Percentiles rank a stretch among this genome's conserved stretches.
phyloP scores from a whole-genome alignment of 2,888 invertebrate species.

The Nasonovia ribisnigri region DNA sequence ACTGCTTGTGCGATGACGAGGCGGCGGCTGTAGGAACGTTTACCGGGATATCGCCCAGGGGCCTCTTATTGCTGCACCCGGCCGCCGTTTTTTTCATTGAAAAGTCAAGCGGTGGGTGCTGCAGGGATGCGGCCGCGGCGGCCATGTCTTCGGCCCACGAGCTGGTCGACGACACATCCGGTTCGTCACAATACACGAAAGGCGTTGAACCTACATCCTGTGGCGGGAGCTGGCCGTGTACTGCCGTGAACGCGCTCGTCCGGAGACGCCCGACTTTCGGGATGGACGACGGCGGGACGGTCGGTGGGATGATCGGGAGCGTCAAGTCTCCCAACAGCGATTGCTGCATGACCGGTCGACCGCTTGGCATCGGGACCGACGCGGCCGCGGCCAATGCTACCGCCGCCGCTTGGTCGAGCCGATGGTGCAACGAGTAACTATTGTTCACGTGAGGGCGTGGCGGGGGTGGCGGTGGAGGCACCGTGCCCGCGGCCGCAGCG shows the following conservation, averaged over 20 bases:
- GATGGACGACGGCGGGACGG: not conserved
- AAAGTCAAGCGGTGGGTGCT: conserved; percentile 68
- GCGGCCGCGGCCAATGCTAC: conserved; percentile 67
- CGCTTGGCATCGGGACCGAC: conserved; percentile 78
- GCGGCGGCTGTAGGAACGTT: conserved; percentile 64
- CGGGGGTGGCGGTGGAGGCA: conserved; percentile 68
- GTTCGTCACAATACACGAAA: conserved; percentile 54
- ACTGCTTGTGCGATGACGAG: conserved; percentile 1
- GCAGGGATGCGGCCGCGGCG: conserved; percentile 24
- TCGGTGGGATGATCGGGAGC: not conserved
- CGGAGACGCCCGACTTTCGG: conserved; percentile 56
- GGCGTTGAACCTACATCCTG: conserved; percentile 37
- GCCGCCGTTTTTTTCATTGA: conserved; percentile 67
- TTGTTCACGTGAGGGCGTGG: conserved; percentile 70
- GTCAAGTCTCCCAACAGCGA: conserved; percentile 69
- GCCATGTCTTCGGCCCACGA: conserved; percentile 62
- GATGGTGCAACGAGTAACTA: conserved; percentile 69
- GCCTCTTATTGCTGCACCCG: conserved; percentile 57
- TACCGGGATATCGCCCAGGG: conserved; percentile 66
- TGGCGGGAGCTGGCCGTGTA: conserved; percentile 48
- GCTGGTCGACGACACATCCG: conserved; percentile 66
- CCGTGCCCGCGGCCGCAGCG: conserved; percentile 70
- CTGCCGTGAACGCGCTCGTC: conserved; percentile 71
- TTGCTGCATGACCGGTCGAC: conserved; percentile 71
- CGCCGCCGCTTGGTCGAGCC: conserved; percentile 21